These are phyloP conservation scores for Acanthisitta chloris DNA, from an alignment of 2,113 vertebrate species.

Conservation along the genomic window DNA sequence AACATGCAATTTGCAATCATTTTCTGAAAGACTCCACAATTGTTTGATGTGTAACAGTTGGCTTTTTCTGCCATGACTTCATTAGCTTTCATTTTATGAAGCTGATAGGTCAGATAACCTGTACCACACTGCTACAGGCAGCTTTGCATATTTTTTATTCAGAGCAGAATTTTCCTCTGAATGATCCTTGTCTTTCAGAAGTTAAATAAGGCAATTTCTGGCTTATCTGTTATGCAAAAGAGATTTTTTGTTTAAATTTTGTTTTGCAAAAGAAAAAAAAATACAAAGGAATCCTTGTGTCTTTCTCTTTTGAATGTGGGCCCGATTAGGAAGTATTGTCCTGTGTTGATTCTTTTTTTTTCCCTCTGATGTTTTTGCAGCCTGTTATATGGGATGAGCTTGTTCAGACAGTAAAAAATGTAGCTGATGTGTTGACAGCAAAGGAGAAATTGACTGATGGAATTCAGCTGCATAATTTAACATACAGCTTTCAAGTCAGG, in stretches of 20 bases:
- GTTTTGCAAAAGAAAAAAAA: background rate
- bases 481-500: constrained; percentile 47
- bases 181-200: constrained; percentile 21
- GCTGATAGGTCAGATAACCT: constrained; percentile 27
- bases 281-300: background rate
- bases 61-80: constrained; percentile 38
- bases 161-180: constrained; percentile 3
- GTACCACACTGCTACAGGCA: background rate
- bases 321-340: background rate
- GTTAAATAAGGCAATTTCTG: constrained; percentile 28
- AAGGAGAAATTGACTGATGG: constrained; percentile 75
- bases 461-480: constrained; percentile 72
- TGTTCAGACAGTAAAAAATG: constrained; percentile 69
- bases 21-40: background rate
- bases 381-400: constrained; percentile 47
- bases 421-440: constrained; percentile 66
- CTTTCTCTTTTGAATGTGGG: background rate
- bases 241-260: background rate
- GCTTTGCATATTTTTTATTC: background rate
- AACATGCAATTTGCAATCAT: constrained; percentile 10
- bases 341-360: constrained; percentile 20
- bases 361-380: constrained; percentile 36
- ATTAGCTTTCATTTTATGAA: constrained; percentile 42
- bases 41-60: constrained; percentile 22
- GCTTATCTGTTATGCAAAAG: constrained; percentile 25